phyloP scores from a whole-genome alignment of 2,797 vertebrate genomes.

The Gobio occitaniae region DNA sequence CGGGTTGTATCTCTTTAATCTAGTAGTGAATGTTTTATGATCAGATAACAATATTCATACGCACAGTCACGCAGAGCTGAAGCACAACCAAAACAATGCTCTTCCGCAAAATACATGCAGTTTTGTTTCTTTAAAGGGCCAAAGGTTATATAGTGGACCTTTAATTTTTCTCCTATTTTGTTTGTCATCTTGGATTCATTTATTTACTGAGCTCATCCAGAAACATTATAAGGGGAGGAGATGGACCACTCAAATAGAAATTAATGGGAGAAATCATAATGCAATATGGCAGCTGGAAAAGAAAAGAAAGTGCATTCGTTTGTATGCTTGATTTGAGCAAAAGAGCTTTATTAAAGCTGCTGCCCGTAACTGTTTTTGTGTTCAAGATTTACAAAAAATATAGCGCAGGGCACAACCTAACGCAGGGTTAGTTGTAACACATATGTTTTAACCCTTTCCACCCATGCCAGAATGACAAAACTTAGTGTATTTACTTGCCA shows the following conservation, averaged over 20 bases:
- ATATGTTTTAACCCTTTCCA: too few relatives aligned
- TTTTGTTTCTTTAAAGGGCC: too few relatives aligned
- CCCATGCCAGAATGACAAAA: too few relatives aligned
- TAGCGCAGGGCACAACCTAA: too few relatives aligned
- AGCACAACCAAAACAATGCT: not conserved
- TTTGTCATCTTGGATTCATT: not conserved
- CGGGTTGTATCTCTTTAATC: too few relatives aligned
- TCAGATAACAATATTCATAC: not conserved
- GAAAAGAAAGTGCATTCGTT: not conserved
- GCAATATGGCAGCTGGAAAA: not conserved
- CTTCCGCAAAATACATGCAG: not conserved
- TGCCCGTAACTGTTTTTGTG: too few relatives aligned
- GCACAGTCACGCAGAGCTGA: not conserved
- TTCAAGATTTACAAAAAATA: too few relatives aligned
- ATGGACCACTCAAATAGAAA: not conserved
- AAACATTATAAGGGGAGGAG: too few relatives aligned
- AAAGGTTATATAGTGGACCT: too few relatives aligned
- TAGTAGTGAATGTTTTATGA: not conserved
- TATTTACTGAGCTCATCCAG: not conserved
- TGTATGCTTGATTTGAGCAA: not conserved
- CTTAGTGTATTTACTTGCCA: too few relatives aligned
- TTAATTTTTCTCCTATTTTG: not conserved
- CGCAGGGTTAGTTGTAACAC: too few relatives aligned
- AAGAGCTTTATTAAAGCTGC: not conserved
- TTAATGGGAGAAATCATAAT: not conserved